Evolutionary conservation across 35 echinoderm and acorn worm species (phyloP).

Genomic region (Eucidaris tribuloides): DNA sequence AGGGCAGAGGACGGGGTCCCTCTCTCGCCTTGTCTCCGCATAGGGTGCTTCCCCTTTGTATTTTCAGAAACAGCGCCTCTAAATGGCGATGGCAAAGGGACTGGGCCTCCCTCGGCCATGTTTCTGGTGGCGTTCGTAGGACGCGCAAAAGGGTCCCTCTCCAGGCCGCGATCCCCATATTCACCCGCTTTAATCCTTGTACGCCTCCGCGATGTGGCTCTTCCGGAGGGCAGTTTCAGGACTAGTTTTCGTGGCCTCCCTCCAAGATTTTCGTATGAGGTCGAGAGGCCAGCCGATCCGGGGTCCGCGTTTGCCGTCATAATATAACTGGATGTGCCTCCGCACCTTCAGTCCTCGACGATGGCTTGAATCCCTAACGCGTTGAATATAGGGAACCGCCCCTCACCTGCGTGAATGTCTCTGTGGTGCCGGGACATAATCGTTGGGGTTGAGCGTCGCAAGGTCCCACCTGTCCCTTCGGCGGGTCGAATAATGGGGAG

Average conservation of each 20-base stretch:
- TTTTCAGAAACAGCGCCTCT: not conserved
- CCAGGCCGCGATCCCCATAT: not conserved
- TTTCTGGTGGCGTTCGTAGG: not conserved
- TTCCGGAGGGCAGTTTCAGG: slow-evolving; percentile 1
- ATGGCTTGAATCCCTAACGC: too few species aligned
- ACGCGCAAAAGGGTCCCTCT: not conserved
- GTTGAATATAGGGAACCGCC: too few species aligned
- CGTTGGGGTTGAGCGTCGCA: too few species aligned
- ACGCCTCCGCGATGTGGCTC: not conserved
- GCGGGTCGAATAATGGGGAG: too few species aligned
- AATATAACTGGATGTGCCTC: not conserved
- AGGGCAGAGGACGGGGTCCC: not conserved
- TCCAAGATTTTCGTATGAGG: slow-evolving; percentile 19
- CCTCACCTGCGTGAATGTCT: too few species aligned
- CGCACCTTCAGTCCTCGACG: slow-evolving; percentile 29
- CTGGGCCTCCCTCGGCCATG: not conserved
- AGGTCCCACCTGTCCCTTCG: too few species aligned
- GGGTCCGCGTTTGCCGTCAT: slow-evolving; percentile 10
- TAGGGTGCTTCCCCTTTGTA: not conserved
- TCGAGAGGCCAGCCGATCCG: slow-evolving; percentile 1
- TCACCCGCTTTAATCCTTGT: not conserved
- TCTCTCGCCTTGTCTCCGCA: not conserved
- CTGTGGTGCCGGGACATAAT: too few species aligned
- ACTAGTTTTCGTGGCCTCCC: slow-evolving; percentile 1
- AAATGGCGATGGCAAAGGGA: not conserved